Conservation (phyloP, 2,113 vertebrate species). For the Dissostichus mawsoni region DNA sequence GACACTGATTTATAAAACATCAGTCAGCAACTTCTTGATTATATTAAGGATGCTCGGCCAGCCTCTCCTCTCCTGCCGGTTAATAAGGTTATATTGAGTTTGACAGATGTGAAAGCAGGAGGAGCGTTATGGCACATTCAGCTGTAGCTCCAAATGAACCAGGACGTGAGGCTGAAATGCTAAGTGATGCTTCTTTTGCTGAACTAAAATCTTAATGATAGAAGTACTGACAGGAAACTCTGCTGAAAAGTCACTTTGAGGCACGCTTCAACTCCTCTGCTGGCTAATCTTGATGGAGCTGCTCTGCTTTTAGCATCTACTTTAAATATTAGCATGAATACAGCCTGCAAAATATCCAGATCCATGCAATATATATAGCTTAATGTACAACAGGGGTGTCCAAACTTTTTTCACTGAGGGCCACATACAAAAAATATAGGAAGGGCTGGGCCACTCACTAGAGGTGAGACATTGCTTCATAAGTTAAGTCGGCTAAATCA, state of each 20-base stretch:
- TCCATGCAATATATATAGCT: no score
- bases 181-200: slow-evolving; percentile 34
- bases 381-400: no score
- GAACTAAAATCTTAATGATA: neutral
- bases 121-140: slow-evolving; percentile 34
- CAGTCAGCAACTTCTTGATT: slow-evolving; percentile 37
- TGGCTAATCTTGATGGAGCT: neutral
- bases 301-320: neutral
- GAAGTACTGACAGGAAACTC: neutral
- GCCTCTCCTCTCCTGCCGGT: slow-evolving; percentile 6
- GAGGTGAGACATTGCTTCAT: no score
- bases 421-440: no score
- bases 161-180: slow-evolving; percentile 20
- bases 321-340: slow-evolving; percentile 30
- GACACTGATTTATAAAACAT: slow-evolving; percentile 39
- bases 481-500: no score
- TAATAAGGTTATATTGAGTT: slow-evolving; percentile 49
- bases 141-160: slow-evolving; percentile 31
- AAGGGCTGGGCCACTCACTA: no score
- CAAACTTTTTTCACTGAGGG: no score
- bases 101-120: slow-evolving; percentile 41
- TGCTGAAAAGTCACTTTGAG: slow-evolving; percentile 15
- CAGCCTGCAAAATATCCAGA: neutral
- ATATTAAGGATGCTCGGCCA: slow-evolving; percentile 9
- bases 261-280: slow-evolving; percentile 18